Evolutionary conservation across 2,113 vertebrate species (phyloP), one percentile per base, ranked within the genome.

Genomic region (Cyanoderma ruficeps): DNA sequence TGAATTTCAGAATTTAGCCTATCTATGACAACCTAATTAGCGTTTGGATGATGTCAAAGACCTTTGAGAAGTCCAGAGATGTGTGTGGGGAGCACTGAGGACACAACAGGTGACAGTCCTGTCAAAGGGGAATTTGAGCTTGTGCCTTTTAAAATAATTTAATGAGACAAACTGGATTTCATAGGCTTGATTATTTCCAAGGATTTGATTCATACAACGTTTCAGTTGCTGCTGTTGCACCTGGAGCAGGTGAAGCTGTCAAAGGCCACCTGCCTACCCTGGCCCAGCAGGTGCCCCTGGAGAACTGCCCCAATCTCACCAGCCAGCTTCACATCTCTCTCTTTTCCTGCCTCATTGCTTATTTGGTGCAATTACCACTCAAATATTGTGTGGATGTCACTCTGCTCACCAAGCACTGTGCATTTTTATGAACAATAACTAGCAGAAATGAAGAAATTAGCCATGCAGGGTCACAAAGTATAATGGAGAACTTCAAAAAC

Each of bases 41-140:
- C 0, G 0, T 30, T 71, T 4, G 0, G 35, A 9, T 44, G 33
- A 21, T 65, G n/a, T 37, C 3, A 37, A 42, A 64, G 49, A 52
- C 65, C 33, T 46, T 30, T 37, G 37, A 33, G 49, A 35, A 69
- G 35, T 37, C 15, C 57, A 16, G 65, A 31, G 30, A 2, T 52
- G 5, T 5, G 11, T 4, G 13, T 3, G 11, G 3, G 18, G 10
- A 15, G 7, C 20, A 7, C 23, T 15, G 42, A 80, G 67, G 31
- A 64, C 8, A 3, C 11, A 10, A 2, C 0, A 25, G 46, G 57
- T 72, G 28, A 44, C 52, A 61, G 41, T 28, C 28, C 41, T 42
- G 15, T 83, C 89, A n/a, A 52, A 77, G n/a, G 46, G 22, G 19
- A 70, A 33, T 50, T 59, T 24, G 42, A 88, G 10, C 14, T 52